Conservation (phyloP, 1,140 invertebrate species). For the Rhagoletis pomonella region DNA sequence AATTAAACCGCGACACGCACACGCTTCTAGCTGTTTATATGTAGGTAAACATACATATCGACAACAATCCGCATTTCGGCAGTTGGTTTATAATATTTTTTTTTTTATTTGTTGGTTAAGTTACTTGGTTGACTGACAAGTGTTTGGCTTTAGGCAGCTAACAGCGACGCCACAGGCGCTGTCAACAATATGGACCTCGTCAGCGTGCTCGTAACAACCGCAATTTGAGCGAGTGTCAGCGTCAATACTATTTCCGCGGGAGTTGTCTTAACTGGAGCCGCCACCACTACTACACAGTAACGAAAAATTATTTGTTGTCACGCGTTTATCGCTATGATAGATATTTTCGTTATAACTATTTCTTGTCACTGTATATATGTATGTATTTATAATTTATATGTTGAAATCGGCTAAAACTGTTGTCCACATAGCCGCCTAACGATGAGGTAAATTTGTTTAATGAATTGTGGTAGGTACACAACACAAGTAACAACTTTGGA, state of each 20-base stretch:
- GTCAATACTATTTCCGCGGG: background rate
- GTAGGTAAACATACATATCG: background rate
- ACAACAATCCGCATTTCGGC: background rate
- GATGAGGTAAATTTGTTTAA: background rate
- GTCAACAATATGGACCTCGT: background rate
- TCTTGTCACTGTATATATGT: slow-evolving; percentile 22
- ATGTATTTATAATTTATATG: slow-evolving; percentile 41
- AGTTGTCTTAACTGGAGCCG: background rate
- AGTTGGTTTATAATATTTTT: background rate
- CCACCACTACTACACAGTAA: slow-evolving; percentile 25
- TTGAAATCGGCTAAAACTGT: background rate
- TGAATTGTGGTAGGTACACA: background rate
- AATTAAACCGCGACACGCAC: slow-evolving; percentile 11
- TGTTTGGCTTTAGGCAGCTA: slow-evolving; percentile 7
- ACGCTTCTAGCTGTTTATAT: background rate
- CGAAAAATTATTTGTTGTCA: slow-evolving; percentile 45
- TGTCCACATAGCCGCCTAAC: too few relatives aligned
- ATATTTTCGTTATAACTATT: background rate
- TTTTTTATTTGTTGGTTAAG: background rate
- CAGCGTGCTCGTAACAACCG: background rate
- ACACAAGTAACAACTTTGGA: too few relatives aligned
- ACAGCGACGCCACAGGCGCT: background rate
- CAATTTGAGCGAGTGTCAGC: slow-evolving; percentile 19
- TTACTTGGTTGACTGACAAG: background rate
- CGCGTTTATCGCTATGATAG: slow-evolving; percentile 8